Conservation (phyloP, 2,797 vertebrate species). For the Hafferia zeledoni region DNA sequence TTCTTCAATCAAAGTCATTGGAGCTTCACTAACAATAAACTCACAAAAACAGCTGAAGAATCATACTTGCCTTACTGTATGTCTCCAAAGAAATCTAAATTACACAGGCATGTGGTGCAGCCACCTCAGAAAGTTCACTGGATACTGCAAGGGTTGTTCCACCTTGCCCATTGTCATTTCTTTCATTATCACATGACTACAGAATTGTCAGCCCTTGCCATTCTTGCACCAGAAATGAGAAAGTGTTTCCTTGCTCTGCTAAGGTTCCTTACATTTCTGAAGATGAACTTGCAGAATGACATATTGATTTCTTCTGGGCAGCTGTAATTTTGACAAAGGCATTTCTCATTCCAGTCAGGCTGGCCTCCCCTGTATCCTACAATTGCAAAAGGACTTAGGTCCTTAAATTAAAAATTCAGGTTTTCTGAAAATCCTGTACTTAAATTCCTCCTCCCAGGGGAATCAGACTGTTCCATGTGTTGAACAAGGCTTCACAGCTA, state of each 20-base stretch:
- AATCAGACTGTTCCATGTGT: neutral
- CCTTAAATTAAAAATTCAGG: rapidly evolving
- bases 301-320: neutral
- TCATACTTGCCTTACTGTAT: neutral
- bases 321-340: neutral
- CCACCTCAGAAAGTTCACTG: neutral
- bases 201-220: neutral
- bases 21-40: neutral
- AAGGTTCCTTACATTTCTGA: neutral
- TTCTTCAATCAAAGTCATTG: conserved; percentile 30
- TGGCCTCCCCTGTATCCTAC: neutral
- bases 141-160: neutral
- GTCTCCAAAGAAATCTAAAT: neutral
- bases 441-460: neutral
- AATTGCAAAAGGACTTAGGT: neutral
- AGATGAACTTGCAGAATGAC: neutral
- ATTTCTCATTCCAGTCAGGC: neutral
- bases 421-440: neutral
- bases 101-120: rapidly evolving
- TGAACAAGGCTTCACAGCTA: rapidly evolving
- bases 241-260: neutral
- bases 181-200: neutral
- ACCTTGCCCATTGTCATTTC: neutral
- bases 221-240: neutral
- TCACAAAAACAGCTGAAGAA: neutral